Evolutionary conservation across 1,140 invertebrate species (phyloP).

Genomic region (Pogonomyrmex californicus): DNA sequence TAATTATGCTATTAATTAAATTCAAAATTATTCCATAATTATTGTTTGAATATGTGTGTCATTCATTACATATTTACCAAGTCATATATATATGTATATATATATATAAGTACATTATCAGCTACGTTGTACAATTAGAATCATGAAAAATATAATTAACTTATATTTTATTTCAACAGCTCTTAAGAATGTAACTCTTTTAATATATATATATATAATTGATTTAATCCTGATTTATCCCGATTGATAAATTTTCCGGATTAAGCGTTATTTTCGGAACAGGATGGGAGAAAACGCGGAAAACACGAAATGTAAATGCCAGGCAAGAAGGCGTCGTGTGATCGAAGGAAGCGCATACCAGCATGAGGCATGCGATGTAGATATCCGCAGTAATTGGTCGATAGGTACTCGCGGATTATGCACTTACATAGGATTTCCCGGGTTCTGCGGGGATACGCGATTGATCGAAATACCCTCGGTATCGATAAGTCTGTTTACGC

Average conservation of each 20-base stretch:
- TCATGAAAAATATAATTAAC: background rate
- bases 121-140: background rate
- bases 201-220: no score
- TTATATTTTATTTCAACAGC: background rate
- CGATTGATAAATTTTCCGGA: conserved; percentile 29
- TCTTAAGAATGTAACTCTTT: background rate
- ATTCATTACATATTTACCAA: background rate
- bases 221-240: conserved; percentile 36
- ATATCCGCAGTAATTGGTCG: conserved; percentile 66
- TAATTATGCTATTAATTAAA: background rate
- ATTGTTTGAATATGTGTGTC: background rate
- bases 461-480: conserved; percentile 60
- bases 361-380: conserved; percentile 22
- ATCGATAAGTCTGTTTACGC: conserved; percentile 75
- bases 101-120: background rate
- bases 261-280: conserved; percentile 8
- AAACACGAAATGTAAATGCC: conserved; percentile 24
- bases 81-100: background rate
- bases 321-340: background rate
- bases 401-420: conserved; percentile 68
- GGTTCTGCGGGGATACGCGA: conserved; percentile 23
- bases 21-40: conserved; percentile 5
- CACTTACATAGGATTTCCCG: conserved; percentile 66
- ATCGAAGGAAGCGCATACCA: conserved; percentile 29
- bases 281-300: background rate